phyloP scores from a whole-genome alignment of 1,140 invertebrate genomes.

The Oscheius sp. region DNA sequence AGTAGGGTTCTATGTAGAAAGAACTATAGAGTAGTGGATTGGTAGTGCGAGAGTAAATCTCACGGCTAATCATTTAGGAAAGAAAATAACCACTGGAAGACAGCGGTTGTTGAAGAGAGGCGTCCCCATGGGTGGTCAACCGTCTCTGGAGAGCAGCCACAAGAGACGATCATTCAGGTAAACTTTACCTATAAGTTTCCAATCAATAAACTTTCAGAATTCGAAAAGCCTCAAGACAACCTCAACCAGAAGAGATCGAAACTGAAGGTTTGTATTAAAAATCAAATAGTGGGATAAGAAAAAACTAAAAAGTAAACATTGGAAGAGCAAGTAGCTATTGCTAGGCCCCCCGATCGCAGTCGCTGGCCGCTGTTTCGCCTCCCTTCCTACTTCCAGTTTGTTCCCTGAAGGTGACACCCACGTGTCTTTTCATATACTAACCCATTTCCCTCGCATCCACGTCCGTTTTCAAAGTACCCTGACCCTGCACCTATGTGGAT shows the following conservation, averaged over 20 bases:
- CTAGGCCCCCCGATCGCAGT: too few relatives aligned
- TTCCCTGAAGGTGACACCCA: neutral
- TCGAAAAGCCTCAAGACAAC: conserved; percentile 12
- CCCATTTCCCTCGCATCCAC: too few relatives aligned
- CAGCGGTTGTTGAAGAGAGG: conserved; percentile 75
- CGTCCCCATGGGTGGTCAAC: conserved; percentile 58
- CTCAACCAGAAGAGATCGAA: neutral
- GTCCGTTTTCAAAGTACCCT: too few relatives aligned
- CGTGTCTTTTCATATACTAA: neutral
- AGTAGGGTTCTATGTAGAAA: too few relatives aligned
- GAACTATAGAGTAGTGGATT: too few relatives aligned
- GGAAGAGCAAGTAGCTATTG: neutral
- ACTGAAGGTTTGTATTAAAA: conserved; percentile 10
- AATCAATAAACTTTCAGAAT: conserved; percentile 17
- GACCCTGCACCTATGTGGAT: too few relatives aligned
- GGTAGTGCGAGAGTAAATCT: too few relatives aligned
- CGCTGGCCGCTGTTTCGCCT: neutral
- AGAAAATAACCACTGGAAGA: conserved; percentile 62
- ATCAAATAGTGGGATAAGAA: too few relatives aligned
- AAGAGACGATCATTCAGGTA: conserved; percentile 47
- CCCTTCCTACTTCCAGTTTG: neutral
- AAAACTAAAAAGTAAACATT: too few relatives aligned
- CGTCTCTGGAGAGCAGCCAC: conserved; percentile 49
- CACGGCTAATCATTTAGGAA: conserved; percentile 16
- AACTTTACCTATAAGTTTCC: neutral